Base-by-base conservation (phyloP, 2,797 vertebrate genomes). In the Pangasius djambal region DNA sequence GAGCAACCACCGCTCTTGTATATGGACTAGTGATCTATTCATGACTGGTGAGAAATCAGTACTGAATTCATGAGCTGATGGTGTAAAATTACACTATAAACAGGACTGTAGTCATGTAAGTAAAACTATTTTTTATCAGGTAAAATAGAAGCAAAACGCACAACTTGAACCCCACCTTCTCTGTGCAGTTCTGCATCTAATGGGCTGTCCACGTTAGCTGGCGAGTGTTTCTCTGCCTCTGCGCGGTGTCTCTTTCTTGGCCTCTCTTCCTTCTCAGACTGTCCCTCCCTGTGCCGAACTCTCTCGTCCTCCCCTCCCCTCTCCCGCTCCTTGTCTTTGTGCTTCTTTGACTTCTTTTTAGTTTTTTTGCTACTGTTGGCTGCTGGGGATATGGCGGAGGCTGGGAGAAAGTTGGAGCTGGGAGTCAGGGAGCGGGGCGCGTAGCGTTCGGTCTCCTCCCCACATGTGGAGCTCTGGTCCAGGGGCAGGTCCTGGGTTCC, bases 331-430 rank as follows among this genome's bases (percentile, higher is more conserved):
- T 95, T 96, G 44, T 95, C 96, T 94, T 97, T 97, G 94, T 95
- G 96, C 95, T 97, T 97, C 94, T 97, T 97, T 37, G 96, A 95
- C 92, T 97, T 96, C 95, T 97, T 98, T 94, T 96, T 96, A 89
- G 95, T 94, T 91, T 97, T 97, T 94, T 96, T 97, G 91, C 94
- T 95, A 92, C 91, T 85, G 91, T 85, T 90, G 88, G 81, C 90
- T 75, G 77, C 83, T 78, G 81, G 92, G 86, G 89, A 88, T 10
- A 16, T 91, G 85, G 93, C 86, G 75, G 91, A 90, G 37, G 85
- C 57, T 13, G 87, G 88, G 16, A 59, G 89, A 50, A 88, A 85
- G 61, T 67, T 94, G 92, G 92, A 93, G 94, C 95, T 90, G 90
- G 91, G 90, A 3, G 87, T 89, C 31, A 89, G 83, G 70, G 74